Percentiles rank a stretch among this genome's conserved stretches.
Evolutionary conservation across 2,797 vertebrate species (phyloP).

Genomic region (Lepus oiostolus): DNA sequence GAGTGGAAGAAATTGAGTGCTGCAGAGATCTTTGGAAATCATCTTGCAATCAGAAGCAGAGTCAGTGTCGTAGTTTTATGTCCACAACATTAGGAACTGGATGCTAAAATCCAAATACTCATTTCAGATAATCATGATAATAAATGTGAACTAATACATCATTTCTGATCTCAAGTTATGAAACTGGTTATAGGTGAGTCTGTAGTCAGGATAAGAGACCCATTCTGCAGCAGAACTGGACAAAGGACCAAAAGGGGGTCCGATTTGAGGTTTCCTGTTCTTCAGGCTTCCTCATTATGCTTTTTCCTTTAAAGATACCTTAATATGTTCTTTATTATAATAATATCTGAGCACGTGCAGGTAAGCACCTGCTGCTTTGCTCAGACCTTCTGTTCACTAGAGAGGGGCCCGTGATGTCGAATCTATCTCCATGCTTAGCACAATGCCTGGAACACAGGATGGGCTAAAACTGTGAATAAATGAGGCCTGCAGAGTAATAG

Average conservation of each 20-base stretch:
- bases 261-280: background rate
- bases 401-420: background rate
- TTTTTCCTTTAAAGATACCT: background rate
- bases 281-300: background rate
- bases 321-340: background rate
- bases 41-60: slow-evolving; percentile 30
- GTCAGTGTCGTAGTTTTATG: background rate
- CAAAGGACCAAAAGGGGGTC: background rate
- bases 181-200: background rate
- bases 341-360: background rate
- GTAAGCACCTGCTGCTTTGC: background rate
- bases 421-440: background rate
- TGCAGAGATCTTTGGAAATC: background rate
- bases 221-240: background rate
- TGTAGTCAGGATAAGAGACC: background rate
- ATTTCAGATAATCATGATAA: background rate
- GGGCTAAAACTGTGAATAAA: background rate
- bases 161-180: background rate
- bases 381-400: background rate
- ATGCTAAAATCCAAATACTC: slow-evolving; percentile 20
- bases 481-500: background rate
- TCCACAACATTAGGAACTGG: background rate
- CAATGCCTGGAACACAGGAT: background rate
- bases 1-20: background rate
- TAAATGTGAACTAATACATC: background rate